Conservation (phyloP, 2,797 vertebrate genomes). For the Coranthus polyacanthus region DNA sequence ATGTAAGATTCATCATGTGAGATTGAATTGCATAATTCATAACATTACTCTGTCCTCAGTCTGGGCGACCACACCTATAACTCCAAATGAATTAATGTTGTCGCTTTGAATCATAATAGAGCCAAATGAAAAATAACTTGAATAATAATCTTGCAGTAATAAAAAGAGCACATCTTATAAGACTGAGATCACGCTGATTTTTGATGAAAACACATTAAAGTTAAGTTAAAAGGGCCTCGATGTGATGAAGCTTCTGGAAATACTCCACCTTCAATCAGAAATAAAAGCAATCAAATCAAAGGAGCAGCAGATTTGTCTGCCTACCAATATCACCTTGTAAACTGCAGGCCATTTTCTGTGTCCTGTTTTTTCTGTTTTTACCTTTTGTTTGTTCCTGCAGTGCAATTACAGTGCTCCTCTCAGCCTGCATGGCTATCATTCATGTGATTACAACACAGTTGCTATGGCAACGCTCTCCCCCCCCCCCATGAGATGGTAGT, state of each 20-base stretch:
- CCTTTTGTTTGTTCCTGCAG: conserved; percentile 63
- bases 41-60: conserved; percentile 38
- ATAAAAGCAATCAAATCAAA: conserved; percentile 50
- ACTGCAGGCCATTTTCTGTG: conserved; percentile 55
- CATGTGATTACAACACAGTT: conserved; percentile 75
- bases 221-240: conserved; percentile 14
- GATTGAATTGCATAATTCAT: conserved; percentile 70
- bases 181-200: conserved; percentile 10
- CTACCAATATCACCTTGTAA: conserved; percentile 53
- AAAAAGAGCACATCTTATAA: conserved; percentile 19
- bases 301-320: conserved; percentile 19
- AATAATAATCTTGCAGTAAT: conserved; percentile 35
- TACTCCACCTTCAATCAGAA: conserved; percentile 26
- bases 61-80: conserved; percentile 34
- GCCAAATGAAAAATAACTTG: conserved; percentile 41
- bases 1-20: conserved; percentile 66
- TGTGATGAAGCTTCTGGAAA: conserved; percentile 12
- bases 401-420: conserved; percentile 69
- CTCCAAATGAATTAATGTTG: conserved; percentile 51
- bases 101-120: conserved; percentile 42
- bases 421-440: conserved; percentile 60
- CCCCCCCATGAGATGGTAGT: conserved; percentile 25
- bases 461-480: conserved; percentile 62
- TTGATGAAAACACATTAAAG: conserved; percentile 27
- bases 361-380: conserved; percentile 53